phyloP scores from a whole-genome alignment of 2,113 vertebrate genomes.

The Oreochromis spilurus region DNA sequence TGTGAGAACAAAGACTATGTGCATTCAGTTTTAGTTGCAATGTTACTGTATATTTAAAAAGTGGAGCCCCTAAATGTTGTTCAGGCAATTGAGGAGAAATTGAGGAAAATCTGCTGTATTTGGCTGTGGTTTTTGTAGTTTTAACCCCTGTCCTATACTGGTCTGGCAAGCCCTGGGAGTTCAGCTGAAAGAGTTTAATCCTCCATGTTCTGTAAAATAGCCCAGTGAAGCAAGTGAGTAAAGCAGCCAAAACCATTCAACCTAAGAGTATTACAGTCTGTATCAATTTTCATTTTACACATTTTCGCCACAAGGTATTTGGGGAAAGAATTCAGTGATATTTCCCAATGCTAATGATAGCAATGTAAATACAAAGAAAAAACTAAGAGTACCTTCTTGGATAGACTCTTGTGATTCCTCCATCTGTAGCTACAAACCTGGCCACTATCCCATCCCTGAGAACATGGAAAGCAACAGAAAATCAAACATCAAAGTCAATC shows the following conservation, averaged over 20 bases:
- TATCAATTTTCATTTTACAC: constrained; percentile 47
- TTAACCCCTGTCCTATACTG: constrained; percentile 19
- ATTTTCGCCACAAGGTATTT: constrained; percentile 18
- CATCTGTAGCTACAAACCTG: constrained; percentile 94
- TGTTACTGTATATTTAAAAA: background rate
- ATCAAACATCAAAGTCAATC: constrained; percentile 25
- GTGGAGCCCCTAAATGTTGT: background rate
- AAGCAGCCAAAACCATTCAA: constrained; percentile 25
- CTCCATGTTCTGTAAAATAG: constrained; percentile 20
- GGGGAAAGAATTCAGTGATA: background rate
- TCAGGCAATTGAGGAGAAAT: constrained; percentile 4
- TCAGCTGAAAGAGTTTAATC: constrained; percentile 31
- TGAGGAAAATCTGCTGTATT: constrained; percentile 21
- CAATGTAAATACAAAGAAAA: background rate
- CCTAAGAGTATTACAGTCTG: constrained; percentile 27
- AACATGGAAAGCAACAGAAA: constrained; percentile 26
- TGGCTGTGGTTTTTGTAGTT: constrained; percentile 13
- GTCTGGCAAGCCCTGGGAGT: constrained; percentile 14
- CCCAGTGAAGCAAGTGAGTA: constrained; percentile 32
- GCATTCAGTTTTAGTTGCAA: constrained; percentile 7
- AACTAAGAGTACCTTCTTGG: constrained; percentile 83
- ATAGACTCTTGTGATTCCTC: constrained; percentile 93
- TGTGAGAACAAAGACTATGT: background rate
- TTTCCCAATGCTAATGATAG: background rate
- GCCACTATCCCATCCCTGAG: constrained; percentile 84